phyloP scores from a whole-genome alignment of 1,140 invertebrate genomes.

The Dendrolimus punctatus region DNA sequence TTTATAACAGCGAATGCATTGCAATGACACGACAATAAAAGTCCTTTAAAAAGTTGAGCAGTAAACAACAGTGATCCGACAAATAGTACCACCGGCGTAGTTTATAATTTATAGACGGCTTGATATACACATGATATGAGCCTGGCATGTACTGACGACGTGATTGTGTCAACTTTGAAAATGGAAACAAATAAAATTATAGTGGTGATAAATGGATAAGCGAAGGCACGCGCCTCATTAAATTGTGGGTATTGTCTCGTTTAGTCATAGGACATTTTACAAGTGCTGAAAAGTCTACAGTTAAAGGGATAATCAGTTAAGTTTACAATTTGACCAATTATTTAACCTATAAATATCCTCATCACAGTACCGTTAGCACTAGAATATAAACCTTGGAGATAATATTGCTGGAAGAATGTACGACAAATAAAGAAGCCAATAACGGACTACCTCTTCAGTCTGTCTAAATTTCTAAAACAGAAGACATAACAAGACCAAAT shows the following conservation, averaged over 20 bases:
- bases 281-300: slow-evolving; percentile 6
- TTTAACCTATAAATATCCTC: too few relatives aligned
- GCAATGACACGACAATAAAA: slow-evolving; percentile 14
- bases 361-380: too few relatives aligned
- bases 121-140: slow-evolving; percentile 38
- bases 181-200: slow-evolving; percentile 64
- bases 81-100: slow-evolving; percentile 44
- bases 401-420: too few relatives aligned
- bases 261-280: slow-evolving; percentile 32
- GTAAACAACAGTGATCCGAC: slow-evolving; percentile 56
- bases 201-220: slow-evolving; percentile 57
- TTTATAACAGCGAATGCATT: slow-evolving; percentile 13
- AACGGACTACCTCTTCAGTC: too few relatives aligned
- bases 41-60: slow-evolving; percentile 18
- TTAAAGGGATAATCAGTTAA: too few relatives aligned
- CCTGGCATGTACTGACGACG: slow-evolving; percentile 61
- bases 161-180: slow-evolving; percentile 58
- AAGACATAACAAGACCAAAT: too few relatives aligned
- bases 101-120: slow-evolving; percentile 61
- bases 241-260: slow-evolving; percentile 26
- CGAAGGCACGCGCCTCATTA: slow-evolving; percentile 51
- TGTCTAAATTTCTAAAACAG: too few relatives aligned
- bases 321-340: too few relatives aligned
- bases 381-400: too few relatives aligned
- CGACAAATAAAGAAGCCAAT: too few relatives aligned